Evolutionary conservation across 2,113 vertebrate genomes (phyloP).

Genomic region (Micronycteris hirsuta): DNA sequence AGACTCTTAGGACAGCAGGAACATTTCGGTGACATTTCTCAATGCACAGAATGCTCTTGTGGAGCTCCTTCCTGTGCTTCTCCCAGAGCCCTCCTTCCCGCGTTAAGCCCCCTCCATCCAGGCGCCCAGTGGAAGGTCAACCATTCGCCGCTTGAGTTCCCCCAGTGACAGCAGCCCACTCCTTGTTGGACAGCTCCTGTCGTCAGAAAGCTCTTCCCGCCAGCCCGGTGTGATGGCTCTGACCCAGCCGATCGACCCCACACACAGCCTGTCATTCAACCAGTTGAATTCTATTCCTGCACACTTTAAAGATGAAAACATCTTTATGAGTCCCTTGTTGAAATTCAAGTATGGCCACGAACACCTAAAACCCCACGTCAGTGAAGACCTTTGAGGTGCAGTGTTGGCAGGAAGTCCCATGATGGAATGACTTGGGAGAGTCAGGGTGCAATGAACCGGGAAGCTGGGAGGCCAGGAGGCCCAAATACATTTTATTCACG

Average conservation of each 20-base stretch:
- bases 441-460: not conserved
- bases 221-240: constrained; percentile 67
- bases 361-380: not conserved
- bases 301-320: constrained; percentile 62
- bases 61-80: not conserved
- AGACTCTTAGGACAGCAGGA: not conserved
- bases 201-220: constrained; percentile 13
- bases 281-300: constrained; percentile 52
- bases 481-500: not conserved
- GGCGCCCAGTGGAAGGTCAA: constrained; percentile 38
- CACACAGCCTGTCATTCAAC: constrained; percentile 42
- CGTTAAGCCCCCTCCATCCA: not conserved
- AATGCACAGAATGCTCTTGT: not conserved
- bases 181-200: constrained; percentile 70
- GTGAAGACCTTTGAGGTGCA: constrained; percentile 43
- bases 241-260: constrained; percentile 67
- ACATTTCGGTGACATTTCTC: not conserved
- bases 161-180: constrained; percentile 58
- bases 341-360: constrained; percentile 60
- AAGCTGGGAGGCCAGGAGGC: not conserved
- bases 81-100: not conserved
- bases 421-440: constrained; percentile 14
- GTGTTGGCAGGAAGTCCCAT: not conserved
- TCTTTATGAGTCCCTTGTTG: constrained; percentile 53
- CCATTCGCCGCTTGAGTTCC: constrained; percentile 58